These are phyloP conservation scores for Halocynthia aurantium DNA, from an alignment of 23 tunicate genomes.

Conservation along the genomic window DNA sequence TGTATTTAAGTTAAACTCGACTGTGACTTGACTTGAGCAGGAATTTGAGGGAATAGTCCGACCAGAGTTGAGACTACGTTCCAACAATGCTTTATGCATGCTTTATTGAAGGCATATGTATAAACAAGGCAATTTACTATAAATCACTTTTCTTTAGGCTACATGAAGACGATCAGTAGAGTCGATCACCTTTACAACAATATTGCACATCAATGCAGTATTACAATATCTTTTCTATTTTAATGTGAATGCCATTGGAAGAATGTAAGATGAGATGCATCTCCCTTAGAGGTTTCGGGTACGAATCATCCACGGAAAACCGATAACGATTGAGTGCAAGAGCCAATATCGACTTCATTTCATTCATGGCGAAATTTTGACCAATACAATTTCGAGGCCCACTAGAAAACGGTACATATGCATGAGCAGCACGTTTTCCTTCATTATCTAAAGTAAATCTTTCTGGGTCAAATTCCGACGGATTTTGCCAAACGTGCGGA, in stretches of 20 bases:
- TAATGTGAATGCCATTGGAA: slow-evolving; percentile 14
- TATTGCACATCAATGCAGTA: too few relatives aligned
- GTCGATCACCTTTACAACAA: too few relatives aligned
- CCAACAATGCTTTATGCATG: too few relatives aligned
- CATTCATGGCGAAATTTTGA: slow-evolving; percentile 24
- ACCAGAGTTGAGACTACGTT: too few relatives aligned
- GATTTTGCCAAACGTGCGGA: slow-evolving; percentile 19
- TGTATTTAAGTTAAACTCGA: too few relatives aligned
- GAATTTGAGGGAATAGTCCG: too few relatives aligned
- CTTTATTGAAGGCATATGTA: too few relatives aligned
- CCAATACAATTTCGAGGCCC: slow-evolving; percentile 29
- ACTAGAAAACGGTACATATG: slow-evolving; percentile 17
- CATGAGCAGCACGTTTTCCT: slow-evolving; percentile 6
- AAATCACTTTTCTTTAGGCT: too few relatives aligned
- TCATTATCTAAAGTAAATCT: slow-evolving; percentile 4
- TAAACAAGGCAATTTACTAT: too few relatives aligned
- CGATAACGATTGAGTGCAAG: background rate
- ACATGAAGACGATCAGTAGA: too few relatives aligned
- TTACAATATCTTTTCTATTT: too few relatives aligned
- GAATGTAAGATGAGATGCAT: slow-evolving; percentile 4
- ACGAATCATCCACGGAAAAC: background rate
- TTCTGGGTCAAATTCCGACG: slow-evolving; percentile 15
- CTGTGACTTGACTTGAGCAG: too few relatives aligned
- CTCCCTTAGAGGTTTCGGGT: slow-evolving; percentile 6
- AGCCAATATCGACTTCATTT: slow-evolving; percentile 22